Evolutionary conservation across 2,888 invertebrate species (phyloP).

Genomic region (Drosophila emarginata): DNA sequence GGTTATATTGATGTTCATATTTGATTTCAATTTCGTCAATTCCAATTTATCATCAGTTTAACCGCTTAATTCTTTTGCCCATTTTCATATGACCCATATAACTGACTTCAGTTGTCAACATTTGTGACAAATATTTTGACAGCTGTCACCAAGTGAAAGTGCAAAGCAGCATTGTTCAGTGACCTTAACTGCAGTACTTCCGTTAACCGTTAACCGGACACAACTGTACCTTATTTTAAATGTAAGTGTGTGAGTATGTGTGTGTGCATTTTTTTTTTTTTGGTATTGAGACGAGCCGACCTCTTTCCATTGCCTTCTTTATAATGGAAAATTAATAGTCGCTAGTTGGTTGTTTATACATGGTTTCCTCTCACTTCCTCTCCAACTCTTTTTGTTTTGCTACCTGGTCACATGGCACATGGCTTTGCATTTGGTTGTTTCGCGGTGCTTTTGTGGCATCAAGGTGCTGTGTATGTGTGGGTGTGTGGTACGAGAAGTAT

Average conservation of each 20-base stretch:
- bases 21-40: neutral
- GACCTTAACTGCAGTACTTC: conserved; percentile 21
- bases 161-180: conserved; percentile 21
- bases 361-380: conserved; percentile 8
- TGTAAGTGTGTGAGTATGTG: neutral
- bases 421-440: conserved; percentile 44
- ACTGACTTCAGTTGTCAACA: conserved; percentile 35
- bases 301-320: conserved; percentile 22
- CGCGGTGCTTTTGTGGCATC: conserved; percentile 32
- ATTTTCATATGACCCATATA: conserved; percentile 36
- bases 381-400: conserved; percentile 10
- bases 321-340: conserved; percentile 67
- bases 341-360: conserved; percentile 58
- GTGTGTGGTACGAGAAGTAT: neutral
- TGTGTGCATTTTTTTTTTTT: neutral
- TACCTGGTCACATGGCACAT: conserved; percentile 41
- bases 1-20: neutral
- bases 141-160: conserved; percentile 44
- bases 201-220: conserved; percentile 10
- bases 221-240: conserved; percentile 18
- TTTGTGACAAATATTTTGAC: conserved; percentile 46
- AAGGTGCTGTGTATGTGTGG: conserved; percentile 41
- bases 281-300: neutral
- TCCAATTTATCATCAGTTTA: neutral
- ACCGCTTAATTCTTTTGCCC: conserved; percentile 15